Conservation (phyloP, 2,797 vertebrate genomes). For the Pachyuromys duprasi region DNA sequence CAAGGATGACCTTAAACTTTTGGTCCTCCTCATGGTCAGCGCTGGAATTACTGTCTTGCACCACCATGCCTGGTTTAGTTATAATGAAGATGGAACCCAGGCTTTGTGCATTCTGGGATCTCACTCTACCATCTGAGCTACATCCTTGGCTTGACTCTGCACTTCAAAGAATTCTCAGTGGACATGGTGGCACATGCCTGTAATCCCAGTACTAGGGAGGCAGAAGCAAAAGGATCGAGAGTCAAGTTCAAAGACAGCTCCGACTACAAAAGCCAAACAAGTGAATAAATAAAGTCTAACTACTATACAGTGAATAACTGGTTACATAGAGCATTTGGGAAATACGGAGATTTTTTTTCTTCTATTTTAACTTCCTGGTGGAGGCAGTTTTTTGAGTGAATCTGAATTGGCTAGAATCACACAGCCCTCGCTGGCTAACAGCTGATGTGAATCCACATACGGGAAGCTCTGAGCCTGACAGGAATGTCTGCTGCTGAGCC, state of each 20-base stretch:
- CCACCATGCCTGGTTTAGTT: not conserved
- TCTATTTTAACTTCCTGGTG: constrained; percentile 34
- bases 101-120: not conserved
- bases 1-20: not conserved
- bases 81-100: no score
- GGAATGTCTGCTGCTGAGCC: not conserved
- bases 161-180: not conserved
- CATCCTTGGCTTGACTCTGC: not conserved
- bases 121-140: not conserved
- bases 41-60: not conserved
- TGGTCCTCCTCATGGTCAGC: not conserved
- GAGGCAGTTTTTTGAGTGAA: not conserved
- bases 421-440: not conserved
- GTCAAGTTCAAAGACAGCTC: not conserved
- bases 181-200: not conserved
- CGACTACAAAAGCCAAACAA: not conserved
- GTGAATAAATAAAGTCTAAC: not conserved
- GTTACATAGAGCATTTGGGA: constrained; percentile 14
- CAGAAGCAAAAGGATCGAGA: not conserved
- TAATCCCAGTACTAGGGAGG: not conserved
- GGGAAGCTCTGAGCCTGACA: not conserved
- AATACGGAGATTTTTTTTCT: not conserved
- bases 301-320: not conserved
- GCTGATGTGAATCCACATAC: not conserved
- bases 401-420: not conserved